Evolutionary conservation across 2,888 invertebrate genomes (phyloP).

Genomic region (Euclidia mi): DNA sequence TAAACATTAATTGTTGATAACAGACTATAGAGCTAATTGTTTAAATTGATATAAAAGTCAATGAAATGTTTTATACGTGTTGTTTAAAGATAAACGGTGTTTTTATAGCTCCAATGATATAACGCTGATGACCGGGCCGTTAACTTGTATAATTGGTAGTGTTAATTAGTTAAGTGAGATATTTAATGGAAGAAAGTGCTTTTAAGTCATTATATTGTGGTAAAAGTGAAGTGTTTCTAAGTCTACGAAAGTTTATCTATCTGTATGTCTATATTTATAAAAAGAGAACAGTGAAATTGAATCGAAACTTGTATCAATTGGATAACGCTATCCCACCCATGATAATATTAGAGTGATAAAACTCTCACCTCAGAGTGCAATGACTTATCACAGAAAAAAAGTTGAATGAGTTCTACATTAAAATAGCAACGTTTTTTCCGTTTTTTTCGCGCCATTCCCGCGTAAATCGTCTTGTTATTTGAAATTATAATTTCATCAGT

Average conservation of each 20-base stretch:
- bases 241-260: not conserved
- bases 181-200: slow-evolving; percentile 5
- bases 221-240: slow-evolving; percentile 1
- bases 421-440: slow-evolving; percentile 1
- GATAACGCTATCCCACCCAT: not conserved
- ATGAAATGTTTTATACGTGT: slow-evolving; percentile 6
- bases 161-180: slow-evolving; percentile 2
- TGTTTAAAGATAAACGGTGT: slow-evolving; percentile 5
- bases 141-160: slow-evolving; percentile 8
- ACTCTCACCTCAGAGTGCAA: slow-evolving; percentile 11
- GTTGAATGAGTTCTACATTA: slow-evolving; percentile 10
- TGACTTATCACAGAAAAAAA: slow-evolving; percentile 13
- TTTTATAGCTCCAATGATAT: slow-evolving; percentile 1
- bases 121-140: not conserved
- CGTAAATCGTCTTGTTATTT: slow-evolving; percentile 11
- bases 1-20: not conserved
- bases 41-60: slow-evolving; percentile 11
- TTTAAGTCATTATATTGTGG: not conserved
- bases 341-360: slow-evolving; percentile 8
- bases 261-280: no score
- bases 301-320: not conserved
- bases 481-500: slow-evolving; percentile 11
- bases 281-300: no score
- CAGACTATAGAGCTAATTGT: slow-evolving; percentile 11
- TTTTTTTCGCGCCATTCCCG: not conserved